Percentiles rank a stretch among this genome's conserved stretches.
phyloP scores from a whole-genome alignment of 1,140 invertebrate species.

The Argopecten irradians region DNA sequence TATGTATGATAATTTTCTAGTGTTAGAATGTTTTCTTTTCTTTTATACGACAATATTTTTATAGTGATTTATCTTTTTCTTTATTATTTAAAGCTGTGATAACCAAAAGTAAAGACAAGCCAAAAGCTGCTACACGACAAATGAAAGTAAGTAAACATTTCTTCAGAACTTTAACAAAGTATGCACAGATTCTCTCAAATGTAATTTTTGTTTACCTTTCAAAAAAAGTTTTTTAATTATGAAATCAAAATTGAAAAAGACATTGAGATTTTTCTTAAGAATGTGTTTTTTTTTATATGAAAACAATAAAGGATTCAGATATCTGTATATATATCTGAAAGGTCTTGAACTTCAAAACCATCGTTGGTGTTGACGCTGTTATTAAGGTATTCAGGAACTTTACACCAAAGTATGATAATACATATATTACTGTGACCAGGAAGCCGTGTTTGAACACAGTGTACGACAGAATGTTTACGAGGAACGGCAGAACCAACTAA shows the following conservation, averaged over 20 bases:
- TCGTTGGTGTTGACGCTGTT: too few relatives aligned
- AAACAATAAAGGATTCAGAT: slow-evolving; percentile 24
- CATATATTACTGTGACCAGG: slow-evolving; percentile 56
- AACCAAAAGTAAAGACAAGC: slow-evolving; percentile 55
- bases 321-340: neutral
- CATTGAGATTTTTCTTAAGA: too few relatives aligned
- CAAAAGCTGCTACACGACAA: slow-evolving; percentile 63
- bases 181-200: too few relatives aligned
- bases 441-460: slow-evolving; percentile 73
- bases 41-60: neutral
- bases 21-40: neutral
- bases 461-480: slow-evolving; percentile 75
- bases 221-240: too few relatives aligned
- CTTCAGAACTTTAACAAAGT: too few relatives aligned
- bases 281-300: neutral
- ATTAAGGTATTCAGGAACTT: too few relatives aligned
- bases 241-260: too few relatives aligned
- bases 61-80: neutral
- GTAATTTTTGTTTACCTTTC: too few relatives aligned
- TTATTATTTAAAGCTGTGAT: slow-evolving; percentile 62
- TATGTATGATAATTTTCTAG: neutral
- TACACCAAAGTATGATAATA: too few relatives aligned
- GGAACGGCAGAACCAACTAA: slow-evolving; percentile 76
- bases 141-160: slow-evolving; percentile 65
- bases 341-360: neutral